Conservation (phyloP, 2,113 vertebrate species). For the Onychorhynchus coronatus region DNA sequence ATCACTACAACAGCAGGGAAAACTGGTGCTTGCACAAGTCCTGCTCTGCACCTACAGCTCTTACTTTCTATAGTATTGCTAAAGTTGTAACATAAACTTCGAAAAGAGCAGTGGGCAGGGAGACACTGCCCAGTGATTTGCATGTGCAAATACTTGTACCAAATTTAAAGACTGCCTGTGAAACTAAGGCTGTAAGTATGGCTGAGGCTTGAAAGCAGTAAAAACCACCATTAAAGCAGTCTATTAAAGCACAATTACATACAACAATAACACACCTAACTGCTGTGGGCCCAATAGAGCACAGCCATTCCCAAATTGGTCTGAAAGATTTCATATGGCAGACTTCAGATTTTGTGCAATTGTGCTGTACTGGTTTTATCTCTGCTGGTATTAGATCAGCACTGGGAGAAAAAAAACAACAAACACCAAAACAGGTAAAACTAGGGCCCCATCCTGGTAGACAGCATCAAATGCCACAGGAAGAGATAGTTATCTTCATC, state of each 20-base stretch:
- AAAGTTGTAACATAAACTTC: neutral
- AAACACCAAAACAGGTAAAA: neutral
- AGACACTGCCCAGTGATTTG: neutral
- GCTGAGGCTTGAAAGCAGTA: neutral
- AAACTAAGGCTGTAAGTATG: neutral
- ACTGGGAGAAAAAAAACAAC: neutral
- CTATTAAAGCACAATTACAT: neutral
- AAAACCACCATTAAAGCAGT: neutral
- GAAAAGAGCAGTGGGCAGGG: neutral
- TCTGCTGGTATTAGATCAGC: neutral
- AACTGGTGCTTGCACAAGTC: neutral
- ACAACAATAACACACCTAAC: neutral
- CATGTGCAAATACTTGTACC: neutral
- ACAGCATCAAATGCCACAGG: neutral
- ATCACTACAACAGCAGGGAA: neutral
- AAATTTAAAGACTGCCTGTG: neutral
- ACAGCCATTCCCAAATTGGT: neutral
- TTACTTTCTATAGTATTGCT: neutral
- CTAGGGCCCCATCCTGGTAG: neutral
- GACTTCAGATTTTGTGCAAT: neutral
- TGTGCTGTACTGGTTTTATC: neutral
- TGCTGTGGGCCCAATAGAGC: neutral
- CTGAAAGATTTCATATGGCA: neutral
- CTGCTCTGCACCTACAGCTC: neutral
- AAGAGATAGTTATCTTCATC: neutral